Evolutionary conservation across 2,113 vertebrate genomes (phyloP).

Genomic region (Pteruthius melanotis): DNA sequence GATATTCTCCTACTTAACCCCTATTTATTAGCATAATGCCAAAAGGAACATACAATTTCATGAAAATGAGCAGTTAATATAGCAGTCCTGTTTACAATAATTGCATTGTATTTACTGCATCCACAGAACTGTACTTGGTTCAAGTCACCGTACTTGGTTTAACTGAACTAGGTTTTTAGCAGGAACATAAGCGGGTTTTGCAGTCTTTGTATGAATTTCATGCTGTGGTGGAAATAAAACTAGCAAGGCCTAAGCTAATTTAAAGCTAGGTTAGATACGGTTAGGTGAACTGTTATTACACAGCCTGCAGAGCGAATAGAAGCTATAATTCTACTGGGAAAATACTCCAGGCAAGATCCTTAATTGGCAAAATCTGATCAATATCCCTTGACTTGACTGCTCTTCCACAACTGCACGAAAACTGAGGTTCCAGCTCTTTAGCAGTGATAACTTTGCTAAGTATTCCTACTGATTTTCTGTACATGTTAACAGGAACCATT

Average conservation of each 20-base stretch:
- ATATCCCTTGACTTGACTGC: neutral
- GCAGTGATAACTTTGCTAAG: neutral
- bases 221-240: neutral
- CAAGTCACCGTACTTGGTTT: too few species aligned
- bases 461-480: neutral
- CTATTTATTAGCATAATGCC: neutral
- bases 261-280: neutral
- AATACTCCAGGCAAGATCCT: neutral
- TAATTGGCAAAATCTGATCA: neutral
- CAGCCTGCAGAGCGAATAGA: neutral
- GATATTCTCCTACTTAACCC: neutral
- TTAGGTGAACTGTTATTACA: neutral
- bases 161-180: neutral
- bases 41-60: neutral
- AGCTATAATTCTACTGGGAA: neutral
- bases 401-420: rapidly evolving
- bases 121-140: neutral
- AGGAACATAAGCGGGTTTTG: neutral
- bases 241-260: neutral
- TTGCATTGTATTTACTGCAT: neutral
- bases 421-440: neutral
- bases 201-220: neutral
- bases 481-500: neutral
- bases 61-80: neutral
- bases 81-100: neutral